A percentile compares a stretch with the other conserved stretches of the same genome.
phyloP scores from a whole-genome alignment of 2,888 invertebrate genomes.

The Timema podura region DNA sequence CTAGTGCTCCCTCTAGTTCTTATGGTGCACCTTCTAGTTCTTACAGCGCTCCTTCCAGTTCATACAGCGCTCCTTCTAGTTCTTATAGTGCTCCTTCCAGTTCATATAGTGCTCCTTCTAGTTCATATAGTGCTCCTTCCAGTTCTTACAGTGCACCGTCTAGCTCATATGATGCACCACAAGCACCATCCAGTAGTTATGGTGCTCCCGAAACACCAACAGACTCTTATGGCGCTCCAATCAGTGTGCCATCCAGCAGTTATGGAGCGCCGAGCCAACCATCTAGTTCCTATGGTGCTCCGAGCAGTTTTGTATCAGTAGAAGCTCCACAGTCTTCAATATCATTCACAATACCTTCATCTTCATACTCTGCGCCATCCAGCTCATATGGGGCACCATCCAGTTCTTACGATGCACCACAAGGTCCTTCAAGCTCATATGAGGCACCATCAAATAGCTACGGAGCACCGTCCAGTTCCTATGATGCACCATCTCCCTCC shows the following conservation, averaged over 20 bases:
- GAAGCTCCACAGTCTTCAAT: neutral
- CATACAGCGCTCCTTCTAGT: slow-evolving; percentile 32
- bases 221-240: slow-evolving; percentile 25
- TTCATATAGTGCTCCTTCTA: slow-evolving; percentile 33
- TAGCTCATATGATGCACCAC: slow-evolving; percentile 34
- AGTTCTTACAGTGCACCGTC: slow-evolving; percentile 46
- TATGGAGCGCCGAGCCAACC: slow-evolving; percentile 24
- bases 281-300: slow-evolving; percentile 17
- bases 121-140: slow-evolving; percentile 30
- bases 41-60: slow-evolving; percentile 32
- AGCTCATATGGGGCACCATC: slow-evolving; percentile 25
- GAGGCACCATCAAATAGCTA: slow-evolving; percentile 18
- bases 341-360: slow-evolving; percentile 24
- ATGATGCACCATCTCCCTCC: slow-evolving; percentile 23
- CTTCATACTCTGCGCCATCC: slow-evolving; percentile 24
- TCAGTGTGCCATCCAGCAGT: slow-evolving; percentile 22
- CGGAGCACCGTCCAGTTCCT: slow-evolving; percentile 17
- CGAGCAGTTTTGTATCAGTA: slow-evolving; percentile 7
- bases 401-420: slow-evolving; percentile 9
- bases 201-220: slow-evolving; percentile 29
- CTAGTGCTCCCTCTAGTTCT: slow-evolving; percentile 33
- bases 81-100: slow-evolving; percentile 28
- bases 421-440: slow-evolving; percentile 14
- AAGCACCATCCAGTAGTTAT: slow-evolving; percentile 30
- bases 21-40: slow-evolving; percentile 30